phyloP scores from a whole-genome alignment of 1,140 invertebrate genomes.

The Apis florea region DNA sequence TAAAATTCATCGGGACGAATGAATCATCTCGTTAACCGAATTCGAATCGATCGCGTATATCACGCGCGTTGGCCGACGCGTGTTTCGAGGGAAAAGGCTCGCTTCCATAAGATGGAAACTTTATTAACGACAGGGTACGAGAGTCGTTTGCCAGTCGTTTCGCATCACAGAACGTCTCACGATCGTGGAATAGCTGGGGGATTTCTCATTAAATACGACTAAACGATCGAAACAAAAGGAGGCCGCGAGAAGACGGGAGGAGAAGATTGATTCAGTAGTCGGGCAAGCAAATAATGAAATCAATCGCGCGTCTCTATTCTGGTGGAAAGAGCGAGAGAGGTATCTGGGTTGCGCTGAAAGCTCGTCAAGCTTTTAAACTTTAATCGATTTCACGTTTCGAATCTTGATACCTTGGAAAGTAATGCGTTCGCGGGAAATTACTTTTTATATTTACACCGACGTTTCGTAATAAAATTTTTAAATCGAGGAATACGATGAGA shows the following conservation, averaged over 20 bases:
- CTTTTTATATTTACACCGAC: background rate
- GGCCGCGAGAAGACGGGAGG: background rate
- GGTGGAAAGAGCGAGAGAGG: background rate
- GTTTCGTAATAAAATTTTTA: background rate
- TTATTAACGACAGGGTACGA: no score
- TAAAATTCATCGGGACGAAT: background rate
- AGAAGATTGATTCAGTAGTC: constrained; percentile 11
- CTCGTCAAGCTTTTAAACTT: constrained; percentile 42
- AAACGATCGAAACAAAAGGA: constrained; percentile 47
- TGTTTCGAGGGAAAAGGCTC: background rate
- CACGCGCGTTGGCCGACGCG: no score
- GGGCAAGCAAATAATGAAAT: constrained; percentile 63
- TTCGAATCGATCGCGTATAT: background rate
- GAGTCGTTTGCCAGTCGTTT: constrained; percentile 19
- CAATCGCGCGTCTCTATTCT: constrained; percentile 48
- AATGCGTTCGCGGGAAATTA: background rate
- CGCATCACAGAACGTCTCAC: no score
- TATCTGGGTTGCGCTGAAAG: constrained; percentile 14
- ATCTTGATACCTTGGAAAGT: constrained; percentile 16
- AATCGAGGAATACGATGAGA: no score
- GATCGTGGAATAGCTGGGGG: constrained; percentile 16
- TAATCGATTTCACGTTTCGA: constrained; percentile 49
- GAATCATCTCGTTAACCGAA: background rate
- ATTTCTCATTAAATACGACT: constrained; percentile 61
- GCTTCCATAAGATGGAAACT: constrained; percentile 12